These are phyloP conservation scores for Odontomachus brunneus DNA, from an alignment of 1,140 invertebrate genomes.

Conservation along the genomic window DNA sequence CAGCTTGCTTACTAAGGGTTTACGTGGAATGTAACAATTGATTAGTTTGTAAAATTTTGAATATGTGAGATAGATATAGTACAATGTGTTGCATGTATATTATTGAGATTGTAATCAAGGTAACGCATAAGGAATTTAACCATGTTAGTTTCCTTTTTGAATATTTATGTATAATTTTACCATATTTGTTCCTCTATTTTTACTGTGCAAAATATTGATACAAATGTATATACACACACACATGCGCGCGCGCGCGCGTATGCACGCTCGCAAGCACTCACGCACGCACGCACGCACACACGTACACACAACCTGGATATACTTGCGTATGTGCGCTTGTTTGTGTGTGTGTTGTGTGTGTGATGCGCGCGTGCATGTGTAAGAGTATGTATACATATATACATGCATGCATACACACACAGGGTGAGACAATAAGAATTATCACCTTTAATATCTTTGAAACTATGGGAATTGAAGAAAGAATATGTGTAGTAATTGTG, in stretches of 20 bases:
- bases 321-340: too few species aligned
- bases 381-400: too few species aligned
- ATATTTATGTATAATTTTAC: conserved; percentile 5
- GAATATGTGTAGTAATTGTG: too few species aligned
- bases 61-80: conserved; percentile 17
- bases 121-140: conserved; percentile 9
- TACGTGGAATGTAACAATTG: conserved; percentile 34
- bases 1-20: conserved; percentile 67
- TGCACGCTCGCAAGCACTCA: too few species aligned
- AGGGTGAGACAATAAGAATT: too few species aligned
- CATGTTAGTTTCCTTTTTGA: conserved; percentile 7
- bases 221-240: not conserved
- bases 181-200: not conserved
- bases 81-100: conserved; percentile 24
- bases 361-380: too few species aligned
- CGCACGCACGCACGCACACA: not conserved
- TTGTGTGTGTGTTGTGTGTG: too few species aligned
- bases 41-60: conserved; percentile 13
- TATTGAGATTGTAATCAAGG: conserved; percentile 45
- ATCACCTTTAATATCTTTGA: too few species aligned
- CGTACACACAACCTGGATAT: too few species aligned
- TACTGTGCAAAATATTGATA: conserved; percentile 15
- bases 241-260: not conserved
- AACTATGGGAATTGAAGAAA: too few species aligned
- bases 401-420: too few species aligned